Base-by-base conservation (phyloP, 1,140 invertebrate species). In the Phortica variegata region DNA sequence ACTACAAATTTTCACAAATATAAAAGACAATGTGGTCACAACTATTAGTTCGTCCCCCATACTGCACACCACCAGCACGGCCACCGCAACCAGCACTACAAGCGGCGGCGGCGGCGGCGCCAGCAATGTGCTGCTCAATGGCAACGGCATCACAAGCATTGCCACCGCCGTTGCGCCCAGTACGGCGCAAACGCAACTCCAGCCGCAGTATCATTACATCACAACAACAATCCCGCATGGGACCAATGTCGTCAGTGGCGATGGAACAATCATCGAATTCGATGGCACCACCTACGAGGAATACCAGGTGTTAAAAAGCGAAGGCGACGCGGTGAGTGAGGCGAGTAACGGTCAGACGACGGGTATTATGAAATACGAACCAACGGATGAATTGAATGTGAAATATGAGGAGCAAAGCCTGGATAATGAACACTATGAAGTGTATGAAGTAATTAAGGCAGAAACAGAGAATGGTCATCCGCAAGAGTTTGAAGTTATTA, bases 11-110 rank as follows among this genome's bases (percentile, higher is more conserved):
- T 71, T 62, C 66, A 61, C 55, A 56, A 58, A 62, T 66, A 71
- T 66, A 66, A 70, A 73, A 73, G 70, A 73, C 70, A 73, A 73
- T 73, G 70, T 73, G 70, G 70, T 73, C 70, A 73, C 70, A 73
- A 73, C 70, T 68, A 73, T 73, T 70, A 73, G 70, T 73, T 73
- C 70, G 63, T 73, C 70, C 56, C 63, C 70, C 53, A 61, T 73
- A 54, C 70, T 73, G 70, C 70, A 70, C 42, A 60, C 70, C 56
- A 54, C 54, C 39, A 58, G 36, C 38, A 34, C 52, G 2, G 31
- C 33, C 33, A 43, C 52, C 17, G 49, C 21, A 43, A 23, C 20
- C 52, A 52, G 15, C 39, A 43, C 10, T 44, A 39, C 26, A 51
- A 53, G 10, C 49, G 42, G 13, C 54, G 37, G 9, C 36, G 39